These are phyloP conservation scores for Crambe crambe DNA, from an alignment of 37 sponge, comb jelly and placozoan species.

Conservation along the genomic window DNA sequence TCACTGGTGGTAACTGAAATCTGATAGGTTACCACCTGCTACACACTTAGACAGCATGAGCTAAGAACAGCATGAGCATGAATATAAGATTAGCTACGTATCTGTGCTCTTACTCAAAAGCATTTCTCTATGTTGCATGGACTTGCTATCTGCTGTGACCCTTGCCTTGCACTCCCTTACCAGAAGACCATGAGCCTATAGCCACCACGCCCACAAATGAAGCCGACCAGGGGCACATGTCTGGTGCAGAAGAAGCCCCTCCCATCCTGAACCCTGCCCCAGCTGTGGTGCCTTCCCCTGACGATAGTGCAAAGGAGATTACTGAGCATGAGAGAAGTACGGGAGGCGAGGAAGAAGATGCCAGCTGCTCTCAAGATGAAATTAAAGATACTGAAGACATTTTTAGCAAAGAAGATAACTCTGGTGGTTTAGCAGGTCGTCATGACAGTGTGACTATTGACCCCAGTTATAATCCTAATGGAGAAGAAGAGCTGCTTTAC, in stretches of 20 bases:
- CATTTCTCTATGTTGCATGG: too few species aligned
- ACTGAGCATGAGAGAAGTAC: background rate
- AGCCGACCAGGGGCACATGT: slow-evolving; percentile 2
- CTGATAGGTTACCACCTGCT: too few species aligned
- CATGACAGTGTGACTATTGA: slow-evolving; percentile 44
- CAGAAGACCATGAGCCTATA: slow-evolving; percentile 6
- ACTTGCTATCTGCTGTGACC: too few species aligned
- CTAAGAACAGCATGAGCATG: too few species aligned
- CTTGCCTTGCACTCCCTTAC: too few species aligned
- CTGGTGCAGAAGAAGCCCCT: slow-evolving; percentile 21
- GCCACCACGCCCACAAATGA: slow-evolving; percentile 12
- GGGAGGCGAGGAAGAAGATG: background rate
- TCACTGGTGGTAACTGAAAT: too few species aligned
- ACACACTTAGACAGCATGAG: too few species aligned
- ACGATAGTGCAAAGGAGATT: slow-evolving; percentile 12
- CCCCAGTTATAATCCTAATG: slow-evolving; percentile 31
- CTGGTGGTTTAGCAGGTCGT: background rate
- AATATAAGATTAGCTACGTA: too few species aligned
- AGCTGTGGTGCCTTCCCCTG: slow-evolving; percentile 7
- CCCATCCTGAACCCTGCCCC: background rate
- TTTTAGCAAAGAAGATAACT: background rate
- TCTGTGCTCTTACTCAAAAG: too few species aligned
- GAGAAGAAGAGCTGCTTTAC: slow-evolving; percentile 52
- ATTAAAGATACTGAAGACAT: background rate
- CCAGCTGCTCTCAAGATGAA: background rate